Conservation (phyloP, 2,113 vertebrate species). For the Parus major region DNA sequence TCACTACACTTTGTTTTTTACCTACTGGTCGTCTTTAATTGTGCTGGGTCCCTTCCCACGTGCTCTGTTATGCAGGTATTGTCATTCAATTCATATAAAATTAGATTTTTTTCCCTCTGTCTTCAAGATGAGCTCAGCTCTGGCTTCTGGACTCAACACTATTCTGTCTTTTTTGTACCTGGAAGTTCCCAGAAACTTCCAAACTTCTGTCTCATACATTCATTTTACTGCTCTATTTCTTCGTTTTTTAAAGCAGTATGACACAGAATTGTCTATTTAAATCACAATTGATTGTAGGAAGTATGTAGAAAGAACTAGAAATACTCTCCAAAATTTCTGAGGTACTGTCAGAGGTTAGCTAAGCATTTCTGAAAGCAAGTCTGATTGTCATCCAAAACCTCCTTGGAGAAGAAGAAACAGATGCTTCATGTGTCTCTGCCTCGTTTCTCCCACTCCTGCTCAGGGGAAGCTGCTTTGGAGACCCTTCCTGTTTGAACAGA, state of each 20-base stretch:
- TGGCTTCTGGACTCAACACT: background rate
- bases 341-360: background rate
- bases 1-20: background rate
- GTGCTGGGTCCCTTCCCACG: background rate
- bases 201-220: background rate
- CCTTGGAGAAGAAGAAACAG: background rate
- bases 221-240: background rate
- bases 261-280: background rate
- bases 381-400: background rate
- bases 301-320: background rate
- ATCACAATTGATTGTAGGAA: background rate
- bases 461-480: background rate
- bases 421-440: accelerated
- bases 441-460: background rate
- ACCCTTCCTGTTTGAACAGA: background rate
- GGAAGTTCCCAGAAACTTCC: background rate
- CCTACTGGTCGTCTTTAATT: background rate
- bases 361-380: background rate
- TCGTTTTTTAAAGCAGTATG: background rate
- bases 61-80: background rate
- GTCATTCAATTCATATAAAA: background rate
- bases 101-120: background rate
- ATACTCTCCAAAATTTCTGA: background rate
- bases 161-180: background rate
- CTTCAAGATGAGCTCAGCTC: background rate